Percentiles rank a stretch among this genome's conserved stretches.
Conservation (phyloP, 2,888 invertebrate species). For the Cremastobaeus sp. region DNA sequence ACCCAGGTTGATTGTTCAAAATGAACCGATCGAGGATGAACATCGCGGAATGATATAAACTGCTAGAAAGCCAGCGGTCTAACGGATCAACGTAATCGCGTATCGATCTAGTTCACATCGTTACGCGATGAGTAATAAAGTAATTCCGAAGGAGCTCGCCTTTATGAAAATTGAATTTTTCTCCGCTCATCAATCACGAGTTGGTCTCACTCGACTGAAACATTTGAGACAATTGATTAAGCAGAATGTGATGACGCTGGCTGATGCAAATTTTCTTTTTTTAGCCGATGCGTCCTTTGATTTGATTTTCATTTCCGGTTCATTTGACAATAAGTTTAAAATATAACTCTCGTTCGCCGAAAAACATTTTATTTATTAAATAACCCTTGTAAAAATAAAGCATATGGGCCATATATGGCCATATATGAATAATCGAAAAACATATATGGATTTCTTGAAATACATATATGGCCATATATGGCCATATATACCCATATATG, state of each 20-base stretch:
- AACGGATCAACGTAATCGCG: conserved; percentile 61
- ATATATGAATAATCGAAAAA: too few relatives aligned
- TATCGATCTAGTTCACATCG: conserved; percentile 59
- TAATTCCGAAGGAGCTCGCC: conserved; percentile 54
- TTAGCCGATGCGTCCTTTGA: too few relatives aligned
- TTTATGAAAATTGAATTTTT: conserved; percentile 59
- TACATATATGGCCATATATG: too few relatives aligned
- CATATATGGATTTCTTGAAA: too few relatives aligned
- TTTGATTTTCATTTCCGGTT: too few relatives aligned
- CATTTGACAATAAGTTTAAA: too few relatives aligned
- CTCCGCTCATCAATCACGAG: conserved; percentile 57
- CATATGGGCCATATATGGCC: too few relatives aligned
- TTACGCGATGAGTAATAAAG: conserved; percentile 59
- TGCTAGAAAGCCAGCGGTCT: conserved; percentile 31
- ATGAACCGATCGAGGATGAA: conserved; percentile 33
- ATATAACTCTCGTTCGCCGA: too few relatives aligned
- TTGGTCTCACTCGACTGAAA: conserved; percentile 37
- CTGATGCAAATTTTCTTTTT: conserved; percentile 1
- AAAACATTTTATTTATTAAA: too few relatives aligned
- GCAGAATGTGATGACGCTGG: conserved; percentile 45
- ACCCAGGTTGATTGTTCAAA: conserved; percentile 44
- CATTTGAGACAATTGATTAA: conserved; percentile 51
- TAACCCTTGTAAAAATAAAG: too few relatives aligned
- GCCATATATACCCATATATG: too few relatives aligned
- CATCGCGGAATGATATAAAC: conserved; percentile 49